Percentiles rank a stretch among this genome's conserved stretches.
Conservation (phyloP, 2,797 vertebrate species). For the Cossypha niveicapilla region DNA sequence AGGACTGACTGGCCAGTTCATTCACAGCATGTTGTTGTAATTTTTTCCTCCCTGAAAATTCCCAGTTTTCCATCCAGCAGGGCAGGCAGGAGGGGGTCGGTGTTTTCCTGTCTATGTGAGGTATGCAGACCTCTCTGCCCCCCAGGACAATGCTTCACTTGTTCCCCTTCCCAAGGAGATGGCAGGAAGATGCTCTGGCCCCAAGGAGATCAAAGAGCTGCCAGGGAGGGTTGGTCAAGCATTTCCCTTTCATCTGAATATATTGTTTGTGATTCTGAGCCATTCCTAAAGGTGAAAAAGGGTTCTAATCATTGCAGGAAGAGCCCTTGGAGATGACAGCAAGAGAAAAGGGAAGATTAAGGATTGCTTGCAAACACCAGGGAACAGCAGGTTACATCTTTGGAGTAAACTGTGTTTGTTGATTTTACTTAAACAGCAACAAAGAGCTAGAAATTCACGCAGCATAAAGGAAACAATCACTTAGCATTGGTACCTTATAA, state of each 20-base stretch:
- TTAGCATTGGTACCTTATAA: not conserved
- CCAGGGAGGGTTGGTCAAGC: constrained; percentile 25
- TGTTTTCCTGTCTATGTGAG: constrained; percentile 15
- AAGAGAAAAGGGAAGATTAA: constrained; percentile 30
- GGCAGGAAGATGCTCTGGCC: constrained; percentile 48
- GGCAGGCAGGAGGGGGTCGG: not conserved
- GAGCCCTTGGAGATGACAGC: constrained; percentile 26
- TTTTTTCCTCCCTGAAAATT: not conserved
- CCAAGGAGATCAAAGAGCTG: constrained; percentile 65
- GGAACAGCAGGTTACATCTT: not conserved
- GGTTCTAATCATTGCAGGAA: constrained; percentile 57
- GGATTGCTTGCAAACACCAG: not conserved
- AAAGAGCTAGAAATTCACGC: not conserved
- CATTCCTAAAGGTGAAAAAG: constrained; percentile 14
- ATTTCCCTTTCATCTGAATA: constrained; percentile 67
- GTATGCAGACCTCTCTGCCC: constrained; percentile 49
- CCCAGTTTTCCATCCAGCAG: not conserved
- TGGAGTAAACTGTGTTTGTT: not conserved
- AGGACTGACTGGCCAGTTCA: not conserved
- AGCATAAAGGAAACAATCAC: not conserved
- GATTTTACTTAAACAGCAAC: not conserved
- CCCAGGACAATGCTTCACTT: constrained; percentile 57
- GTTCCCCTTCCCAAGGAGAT: constrained; percentile 16
- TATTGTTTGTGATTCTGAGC: constrained; percentile 38
- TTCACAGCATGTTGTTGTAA: not conserved